Evolutionary conservation across 2,113 vertebrate genomes (phyloP).

Genomic region (Fulica atra): DNA sequence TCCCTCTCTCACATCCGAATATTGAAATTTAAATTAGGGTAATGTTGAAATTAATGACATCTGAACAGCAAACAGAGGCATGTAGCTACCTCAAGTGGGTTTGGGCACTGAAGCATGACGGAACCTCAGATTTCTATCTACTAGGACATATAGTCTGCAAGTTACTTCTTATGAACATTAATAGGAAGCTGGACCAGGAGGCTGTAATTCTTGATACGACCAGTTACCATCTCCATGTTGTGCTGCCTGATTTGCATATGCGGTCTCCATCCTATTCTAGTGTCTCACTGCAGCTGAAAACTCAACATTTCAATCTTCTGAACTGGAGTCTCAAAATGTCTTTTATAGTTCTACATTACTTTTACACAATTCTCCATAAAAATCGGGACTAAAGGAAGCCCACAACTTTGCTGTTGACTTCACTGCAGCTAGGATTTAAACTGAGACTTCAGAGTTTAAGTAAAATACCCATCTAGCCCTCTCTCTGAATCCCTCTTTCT

Average conservation of each 20-base stretch:
- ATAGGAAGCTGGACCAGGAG: neutral
- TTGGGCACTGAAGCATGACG: neutral
- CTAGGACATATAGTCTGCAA: neutral
- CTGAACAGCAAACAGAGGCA: neutral
- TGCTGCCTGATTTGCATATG: neutral
- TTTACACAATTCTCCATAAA: neutral
- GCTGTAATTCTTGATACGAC: neutral
- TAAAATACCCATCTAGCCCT: neutral
- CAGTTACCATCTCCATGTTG: accelerated
- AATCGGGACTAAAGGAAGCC: neutral
- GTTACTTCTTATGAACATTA: neutral
- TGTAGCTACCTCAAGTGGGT: neutral
- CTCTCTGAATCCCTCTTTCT: neutral
- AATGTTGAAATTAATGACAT: neutral
- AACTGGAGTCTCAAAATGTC: neutral
- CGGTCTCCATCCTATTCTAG: neutral
- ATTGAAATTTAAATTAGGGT: neutral
- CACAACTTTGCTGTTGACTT: neutral
- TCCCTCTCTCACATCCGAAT: neutral
- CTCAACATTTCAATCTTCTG: neutral
- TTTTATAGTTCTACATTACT: neutral
- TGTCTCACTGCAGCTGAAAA: neutral
- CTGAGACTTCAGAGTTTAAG: neutral
- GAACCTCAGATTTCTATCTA: neutral
- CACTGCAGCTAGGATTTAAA: neutral